A percentile compares a stretch with the other conserved stretches of the same genome.
Evolutionary conservation across 1,140 invertebrate species (phyloP).

Genomic region (Pseudomyrmex cubaensis): DNA sequence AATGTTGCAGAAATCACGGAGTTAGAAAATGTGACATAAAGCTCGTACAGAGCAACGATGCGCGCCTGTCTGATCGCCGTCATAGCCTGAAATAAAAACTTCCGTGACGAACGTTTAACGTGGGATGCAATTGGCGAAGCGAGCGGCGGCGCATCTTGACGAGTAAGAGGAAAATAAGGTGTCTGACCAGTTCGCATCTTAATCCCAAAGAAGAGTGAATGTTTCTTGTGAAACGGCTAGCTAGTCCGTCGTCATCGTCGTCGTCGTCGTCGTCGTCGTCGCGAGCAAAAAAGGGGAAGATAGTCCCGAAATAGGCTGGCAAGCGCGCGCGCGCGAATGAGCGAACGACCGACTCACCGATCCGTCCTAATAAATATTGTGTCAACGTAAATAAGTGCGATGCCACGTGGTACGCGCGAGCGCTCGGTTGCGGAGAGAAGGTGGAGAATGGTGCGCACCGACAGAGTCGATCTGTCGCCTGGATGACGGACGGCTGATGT

Average conservation of each 20-base stretch:
- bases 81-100: conserved; percentile 56
- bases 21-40: conserved; percentile 22
- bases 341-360: conserved; percentile 81
- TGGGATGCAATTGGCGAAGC: conserved; percentile 52
- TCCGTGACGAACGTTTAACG: conserved; percentile 50
- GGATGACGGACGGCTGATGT: conserved; percentile 83
- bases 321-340: conserved; percentile 74
- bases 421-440: conserved; percentile 24
- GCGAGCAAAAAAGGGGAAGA: conserved; percentile 48
- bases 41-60: conserved; percentile 16
- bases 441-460: conserved; percentile 39
- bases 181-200: conserved; percentile 70
- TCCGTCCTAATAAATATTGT: conserved; percentile 86
- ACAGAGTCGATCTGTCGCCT: conserved; percentile 73
- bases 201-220: conserved; percentile 74
- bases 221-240: conserved; percentile 62
- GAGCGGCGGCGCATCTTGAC: conserved; percentile 37
- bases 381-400: conserved; percentile 84
- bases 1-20: background rate
- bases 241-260: conserved; percentile 44
- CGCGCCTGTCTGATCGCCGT: conserved; percentile 44
- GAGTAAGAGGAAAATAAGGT: conserved; percentile 60
- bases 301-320: conserved; percentile 78
- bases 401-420: conserved; percentile 62
- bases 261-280: background rate